These are phyloP conservation scores for Phymastichus coffea DNA, from an alignment of 1,140 invertebrate species.

Conservation along the genomic window DNA sequence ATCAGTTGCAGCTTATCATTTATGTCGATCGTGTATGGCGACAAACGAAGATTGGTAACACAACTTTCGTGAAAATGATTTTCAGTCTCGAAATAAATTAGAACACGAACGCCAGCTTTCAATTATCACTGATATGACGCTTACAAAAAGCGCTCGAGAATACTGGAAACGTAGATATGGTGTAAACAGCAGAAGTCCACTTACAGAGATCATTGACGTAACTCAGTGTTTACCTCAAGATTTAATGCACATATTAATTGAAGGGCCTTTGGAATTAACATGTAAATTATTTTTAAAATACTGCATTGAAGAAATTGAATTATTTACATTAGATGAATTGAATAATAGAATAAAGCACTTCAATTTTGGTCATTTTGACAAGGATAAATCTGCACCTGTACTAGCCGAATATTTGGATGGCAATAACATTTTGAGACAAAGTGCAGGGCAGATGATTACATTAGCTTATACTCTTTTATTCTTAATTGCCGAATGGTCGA, in stretches of 20 bases:
- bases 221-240: slow-evolving; percentile 35
- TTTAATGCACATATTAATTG: slow-evolving; percentile 33
- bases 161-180: slow-evolving; percentile 31
- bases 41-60: slow-evolving; percentile 26
- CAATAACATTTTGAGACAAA: too few relatives aligned
- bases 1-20: slow-evolving; percentile 32
- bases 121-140: slow-evolving; percentile 14
- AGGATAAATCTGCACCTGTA: slow-evolving; percentile 19
- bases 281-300: slow-evolving; percentile 8
- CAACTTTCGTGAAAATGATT: slow-evolving; percentile 21
- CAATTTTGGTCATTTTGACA: slow-evolving; percentile 27
- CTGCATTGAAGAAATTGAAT: slow-evolving; percentile 7
- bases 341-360: slow-evolving; percentile 28
- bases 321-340: too few relatives aligned
- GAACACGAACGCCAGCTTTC: slow-evolving; percentile 25
- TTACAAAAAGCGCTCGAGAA: not conserved
- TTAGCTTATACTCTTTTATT: too few relatives aligned
- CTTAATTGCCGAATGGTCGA: too few relatives aligned
- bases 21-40: slow-evolving; percentile 30
- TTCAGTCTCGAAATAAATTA: slow-evolving; percentile 10
- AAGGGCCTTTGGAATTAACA: slow-evolving; percentile 25
- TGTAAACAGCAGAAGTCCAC: slow-evolving; percentile 23
- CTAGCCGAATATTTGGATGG: not conserved
- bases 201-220: slow-evolving; percentile 20
- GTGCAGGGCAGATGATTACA: too few relatives aligned